These are phyloP conservation scores for Himalopsyche anomala DNA, from an alignment of 2,888 invertebrate genomes.

Conservation along the genomic window DNA sequence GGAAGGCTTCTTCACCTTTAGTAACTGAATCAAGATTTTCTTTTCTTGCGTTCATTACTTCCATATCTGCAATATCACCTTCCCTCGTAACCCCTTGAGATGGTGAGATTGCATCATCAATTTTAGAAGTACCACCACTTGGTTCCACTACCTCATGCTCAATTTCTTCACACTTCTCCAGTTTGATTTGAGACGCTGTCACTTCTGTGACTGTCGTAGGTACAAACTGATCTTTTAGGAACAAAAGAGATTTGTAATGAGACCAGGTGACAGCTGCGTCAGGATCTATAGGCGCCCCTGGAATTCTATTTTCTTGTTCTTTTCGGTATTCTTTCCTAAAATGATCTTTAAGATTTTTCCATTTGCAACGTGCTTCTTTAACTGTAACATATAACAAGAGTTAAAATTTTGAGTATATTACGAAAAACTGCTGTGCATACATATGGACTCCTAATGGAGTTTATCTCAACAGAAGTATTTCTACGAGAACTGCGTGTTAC, in stretches of 20 bases:
- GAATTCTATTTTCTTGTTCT: constrained; percentile 37
- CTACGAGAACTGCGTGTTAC: no score
- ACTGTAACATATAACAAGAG: constrained; percentile 47
- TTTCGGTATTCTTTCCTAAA: constrained; percentile 55
- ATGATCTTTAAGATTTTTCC: constrained; percentile 58
- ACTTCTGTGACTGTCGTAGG: constrained; percentile 31
- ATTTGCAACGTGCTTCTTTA: constrained; percentile 56
- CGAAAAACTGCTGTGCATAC: no score
- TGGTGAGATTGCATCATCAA: neutral
- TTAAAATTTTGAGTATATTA: no score
- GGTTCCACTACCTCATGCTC: constrained; percentile 1
- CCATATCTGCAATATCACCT: constrained; percentile 3
- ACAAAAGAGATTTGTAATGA: constrained; percentile 55
- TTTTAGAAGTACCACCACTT: constrained; percentile 9
- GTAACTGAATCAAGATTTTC: constrained; percentile 9
- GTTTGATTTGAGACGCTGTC: constrained; percentile 41
- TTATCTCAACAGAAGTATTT: no score
- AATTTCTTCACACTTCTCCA: constrained; percentile 46
- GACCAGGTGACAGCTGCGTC: constrained; percentile 39
- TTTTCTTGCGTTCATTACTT: neutral
- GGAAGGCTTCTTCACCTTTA: constrained; percentile 18
- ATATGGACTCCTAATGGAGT: no score
- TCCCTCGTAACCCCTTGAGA: neutral
- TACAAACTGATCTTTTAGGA: constrained; percentile 53
- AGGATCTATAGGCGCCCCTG: constrained; percentile 14